A percentile compares a stretch with the other conserved stretches of the same genome.
These are phyloP conservation scores for Lasioglossum villosulum DNA, from an alignment of 2,888 invertebrate species.

Conservation along the genomic window DNA sequence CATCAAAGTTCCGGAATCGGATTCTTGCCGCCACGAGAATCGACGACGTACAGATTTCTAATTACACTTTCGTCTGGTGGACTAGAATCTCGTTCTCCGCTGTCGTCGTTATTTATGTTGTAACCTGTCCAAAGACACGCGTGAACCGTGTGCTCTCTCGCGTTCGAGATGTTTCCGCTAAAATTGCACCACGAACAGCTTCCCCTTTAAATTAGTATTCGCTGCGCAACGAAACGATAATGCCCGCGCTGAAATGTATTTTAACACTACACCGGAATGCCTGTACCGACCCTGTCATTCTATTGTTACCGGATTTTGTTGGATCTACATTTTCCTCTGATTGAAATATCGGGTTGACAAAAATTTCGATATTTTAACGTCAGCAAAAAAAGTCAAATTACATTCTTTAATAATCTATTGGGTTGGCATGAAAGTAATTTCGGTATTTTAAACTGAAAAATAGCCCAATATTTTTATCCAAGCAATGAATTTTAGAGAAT, in stretches of 20 bases:
- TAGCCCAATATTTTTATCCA: too few species aligned
- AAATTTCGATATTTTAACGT: neutral
- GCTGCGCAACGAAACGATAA: neutral
- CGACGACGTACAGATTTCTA: conserved; percentile 52
- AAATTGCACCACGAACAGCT: conserved; percentile 24
- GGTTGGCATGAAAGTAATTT: too few species aligned
- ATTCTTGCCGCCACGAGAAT: conserved; percentile 38
- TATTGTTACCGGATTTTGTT: neutral
- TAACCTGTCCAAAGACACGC: conserved; percentile 17
- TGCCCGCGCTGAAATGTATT: neutral
- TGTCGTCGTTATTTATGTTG: conserved; percentile 45
- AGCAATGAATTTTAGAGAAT: too few species aligned
- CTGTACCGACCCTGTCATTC: neutral
- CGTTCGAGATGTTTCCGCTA: conserved; percentile 15
- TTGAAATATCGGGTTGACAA: neutral
- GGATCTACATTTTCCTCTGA: neutral
- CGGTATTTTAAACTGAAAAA: too few species aligned
- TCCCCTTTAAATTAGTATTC: conserved; percentile 17
- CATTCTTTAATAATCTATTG: neutral
- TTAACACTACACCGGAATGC: neutral
- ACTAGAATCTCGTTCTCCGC: conserved; percentile 33
- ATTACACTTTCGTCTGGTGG: conserved; percentile 50
- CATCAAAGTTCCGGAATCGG: conserved; percentile 51
- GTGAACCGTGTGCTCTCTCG: conserved; percentile 8
- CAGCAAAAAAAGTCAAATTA: neutral